A percentile compares a stretch with the other conserved stretches of the same genome.
Evolutionary conservation across 2,888 invertebrate genomes (phyloP).

Genomic region (Loripinus fragilis): DNA sequence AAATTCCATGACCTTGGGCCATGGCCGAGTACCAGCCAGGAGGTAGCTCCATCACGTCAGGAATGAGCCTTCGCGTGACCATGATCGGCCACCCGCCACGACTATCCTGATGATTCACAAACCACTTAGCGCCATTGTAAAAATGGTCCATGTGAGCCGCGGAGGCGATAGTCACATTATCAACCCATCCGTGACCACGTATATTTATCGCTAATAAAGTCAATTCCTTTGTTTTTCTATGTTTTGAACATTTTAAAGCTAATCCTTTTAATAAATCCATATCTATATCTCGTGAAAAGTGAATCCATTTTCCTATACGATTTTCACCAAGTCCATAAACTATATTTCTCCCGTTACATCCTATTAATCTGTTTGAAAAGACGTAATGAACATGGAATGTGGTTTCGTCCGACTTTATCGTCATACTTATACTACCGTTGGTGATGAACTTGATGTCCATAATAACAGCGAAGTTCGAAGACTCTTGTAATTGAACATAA

Average conservation of each 20-base stretch:
- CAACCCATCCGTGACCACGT: constrained; percentile 80
- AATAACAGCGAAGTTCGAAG: constrained; percentile 89
- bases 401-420: constrained; percentile 88
- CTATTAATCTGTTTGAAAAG: constrained; percentile 89
- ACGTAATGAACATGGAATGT: constrained; percentile 94
- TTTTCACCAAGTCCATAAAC: constrained; percentile 91
- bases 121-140: constrained; percentile 96
- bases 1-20: constrained; percentile 98
- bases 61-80: constrained; percentile 85
- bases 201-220: constrained; percentile 75
- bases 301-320: constrained; percentile 87
- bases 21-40: constrained; percentile 99
- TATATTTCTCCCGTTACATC: constrained; percentile 89
- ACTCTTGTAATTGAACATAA: constrained; percentile 82
- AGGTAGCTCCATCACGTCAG: constrained; percentile 84
- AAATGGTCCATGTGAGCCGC: constrained; percentile 96
- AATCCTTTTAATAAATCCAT: constrained; percentile 96
- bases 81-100: constrained; percentile 97
- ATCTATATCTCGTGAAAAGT: constrained; percentile 93
- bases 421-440: constrained; percentile 92
- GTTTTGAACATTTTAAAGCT: constrained; percentile 71
- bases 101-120: constrained; percentile 92
- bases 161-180: constrained; percentile 84
- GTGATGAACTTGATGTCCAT: constrained; percentile 87
- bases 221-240: constrained; percentile 64